These are phyloP conservation scores for Dicycla oo DNA, from an alignment of 2,888 invertebrate species.

Conservation along the genomic window DNA sequence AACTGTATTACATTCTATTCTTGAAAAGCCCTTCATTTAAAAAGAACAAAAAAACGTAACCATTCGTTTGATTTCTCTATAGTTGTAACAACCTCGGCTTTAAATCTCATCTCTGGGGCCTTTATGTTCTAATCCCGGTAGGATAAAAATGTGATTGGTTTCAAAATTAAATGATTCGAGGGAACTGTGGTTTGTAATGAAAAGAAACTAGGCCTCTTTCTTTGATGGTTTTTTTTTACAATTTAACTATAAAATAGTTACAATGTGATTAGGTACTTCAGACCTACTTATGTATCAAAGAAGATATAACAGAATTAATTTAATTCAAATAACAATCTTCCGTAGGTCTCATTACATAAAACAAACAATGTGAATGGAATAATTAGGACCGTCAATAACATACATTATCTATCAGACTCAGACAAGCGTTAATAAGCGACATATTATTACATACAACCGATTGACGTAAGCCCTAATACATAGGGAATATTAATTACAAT, in stretches of 20 bases:
- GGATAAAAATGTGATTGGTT: conserved; percentile 45
- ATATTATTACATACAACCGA: not conserved
- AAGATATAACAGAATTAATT: not conserved
- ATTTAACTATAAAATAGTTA: not conserved
- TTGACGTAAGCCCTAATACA: conserved; percentile 10
- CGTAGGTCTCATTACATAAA: not conserved
- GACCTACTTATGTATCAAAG: not conserved
- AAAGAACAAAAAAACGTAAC: not conserved
- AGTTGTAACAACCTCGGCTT: conserved; percentile 18
- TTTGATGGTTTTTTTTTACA: conserved; percentile 33
- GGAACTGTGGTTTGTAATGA: not conserved
- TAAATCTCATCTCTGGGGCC: conserved; percentile 19
- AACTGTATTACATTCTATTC: not conserved
- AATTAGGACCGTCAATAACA: not conserved
- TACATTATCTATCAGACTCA: not conserved
- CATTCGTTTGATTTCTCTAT: not conserved
- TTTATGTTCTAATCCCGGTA: conserved; percentile 22
- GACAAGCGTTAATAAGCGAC: conserved; percentile 2
- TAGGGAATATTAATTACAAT: conserved; percentile 14
- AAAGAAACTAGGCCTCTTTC: not conserved
- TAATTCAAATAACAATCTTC: not conserved
- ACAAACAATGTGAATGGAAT: not conserved
- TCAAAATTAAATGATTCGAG: conserved; percentile 20
- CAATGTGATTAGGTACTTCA: too few species aligned
- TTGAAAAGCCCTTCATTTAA: not conserved